Base-by-base conservation (phyloP, 2,113 vertebrate species). In the Scartelaos histophorus region DNA sequence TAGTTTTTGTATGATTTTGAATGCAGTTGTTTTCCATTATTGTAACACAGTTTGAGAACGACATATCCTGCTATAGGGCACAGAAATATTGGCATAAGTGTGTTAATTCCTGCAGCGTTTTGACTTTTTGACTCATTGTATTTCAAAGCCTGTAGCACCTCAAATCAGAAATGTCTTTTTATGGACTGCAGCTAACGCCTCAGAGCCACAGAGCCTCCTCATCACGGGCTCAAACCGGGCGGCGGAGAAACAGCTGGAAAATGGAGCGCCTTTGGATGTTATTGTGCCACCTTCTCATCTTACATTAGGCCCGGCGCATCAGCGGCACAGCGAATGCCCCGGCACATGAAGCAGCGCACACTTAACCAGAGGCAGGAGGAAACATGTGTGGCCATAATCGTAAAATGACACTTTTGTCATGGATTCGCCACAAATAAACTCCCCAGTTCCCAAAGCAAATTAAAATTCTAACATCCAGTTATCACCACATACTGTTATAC, bases 261-360 rank as follows among this genome's bases (percentile, higher is more conserved):
- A 87, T 70, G 65, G 57, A 56, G 70, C 61, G 81, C 87, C 83
- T 74, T 66, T 85, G 85, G 90, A 82, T 86, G 84, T 85, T 88
- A 75, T 85, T 87, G 66, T 83, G 76, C 75, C 83, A 85, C 82
- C 76, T 75, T 86, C 85, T 89, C 87, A 76, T 90, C 77, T 87
- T 80, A 81, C 80, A 88, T 89, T 84, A 89, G 83, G 80, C 67
- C 77, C 78, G 64, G 75, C 69, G 80, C 71, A 82, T 91, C 83
- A 87, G 66, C 84, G 83, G 86, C 78, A 82, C n/a, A 13, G 73
- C 46, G 64, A 53, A 74, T 74, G 56, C 70, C 82, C 66, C 66
- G 85, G 90, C 88, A 74, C 73, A 70, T 54, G 54, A 74, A 82
- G 45, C 62, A 72, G 77, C 66, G 67, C 69, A 69, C 53, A 56